phyloP scores from a whole-genome alignment of 2,113 vertebrate genomes.

The Arothron firmamentum region DNA sequence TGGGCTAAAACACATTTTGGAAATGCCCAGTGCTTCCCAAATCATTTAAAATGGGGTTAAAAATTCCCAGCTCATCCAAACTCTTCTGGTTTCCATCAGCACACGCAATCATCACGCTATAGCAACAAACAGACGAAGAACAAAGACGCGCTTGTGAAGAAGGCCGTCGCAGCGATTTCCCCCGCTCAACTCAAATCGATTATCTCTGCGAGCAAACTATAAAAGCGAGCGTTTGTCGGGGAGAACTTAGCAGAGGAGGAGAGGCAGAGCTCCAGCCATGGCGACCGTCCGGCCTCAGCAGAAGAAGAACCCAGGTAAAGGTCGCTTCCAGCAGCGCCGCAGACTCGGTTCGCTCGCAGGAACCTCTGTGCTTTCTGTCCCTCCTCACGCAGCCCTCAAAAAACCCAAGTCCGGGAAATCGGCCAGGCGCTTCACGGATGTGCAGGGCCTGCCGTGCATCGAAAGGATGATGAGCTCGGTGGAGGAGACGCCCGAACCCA shows the following conservation, averaged over 20 bases:
- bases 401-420: conserved; percentile 42
- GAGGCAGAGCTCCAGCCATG: conserved; percentile 26
- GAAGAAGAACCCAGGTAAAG: conserved; percentile 27
- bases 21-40: too few species aligned
- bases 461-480: conserved; percentile 74
- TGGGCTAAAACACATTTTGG: too few species aligned
- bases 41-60: too few species aligned
- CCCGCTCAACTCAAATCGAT: too few species aligned
- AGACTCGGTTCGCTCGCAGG: background rate
- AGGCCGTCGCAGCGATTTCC: too few species aligned
- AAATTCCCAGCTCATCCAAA: too few species aligned
- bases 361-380: background rate
- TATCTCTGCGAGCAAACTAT: too few species aligned
- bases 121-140: too few species aligned
- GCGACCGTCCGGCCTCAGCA: background rate
- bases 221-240: too few species aligned
- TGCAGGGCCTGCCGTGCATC: conserved; percentile 74
- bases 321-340: background rate
- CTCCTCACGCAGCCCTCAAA: conserved; percentile 12
- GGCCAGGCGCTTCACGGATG: conserved; percentile 42
- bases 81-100: too few species aligned
- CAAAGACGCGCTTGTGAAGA: too few species aligned
- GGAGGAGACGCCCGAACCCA: conserved; percentile 74
- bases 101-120: too few species aligned
- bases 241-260: background rate